Evolutionary conservation across 2,113 vertebrate species (phyloP).

Genomic region (Gallinago undulata): DNA sequence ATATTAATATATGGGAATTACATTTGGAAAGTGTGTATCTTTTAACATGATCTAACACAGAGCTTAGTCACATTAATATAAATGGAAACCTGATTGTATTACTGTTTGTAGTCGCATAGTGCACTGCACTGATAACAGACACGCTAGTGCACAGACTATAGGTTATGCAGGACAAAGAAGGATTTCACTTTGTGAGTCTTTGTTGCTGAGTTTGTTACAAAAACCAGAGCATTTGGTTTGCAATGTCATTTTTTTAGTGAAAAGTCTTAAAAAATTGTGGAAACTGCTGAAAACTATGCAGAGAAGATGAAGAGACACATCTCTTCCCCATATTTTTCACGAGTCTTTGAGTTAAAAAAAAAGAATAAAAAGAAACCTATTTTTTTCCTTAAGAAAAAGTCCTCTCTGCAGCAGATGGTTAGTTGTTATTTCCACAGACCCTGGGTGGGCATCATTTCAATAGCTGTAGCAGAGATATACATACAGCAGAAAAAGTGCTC

Average conservation of each 20-base stretch:
- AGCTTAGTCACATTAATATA: constrained; percentile 74
- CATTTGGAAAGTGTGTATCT: constrained; percentile 61
- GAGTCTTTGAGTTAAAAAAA: neutral
- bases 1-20: constrained; percentile 73
- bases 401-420: neutral
- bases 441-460: neutral
- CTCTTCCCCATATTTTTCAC: neutral
- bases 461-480: neutral
- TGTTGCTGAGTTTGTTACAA: neutral
- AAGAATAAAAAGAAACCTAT: neutral
- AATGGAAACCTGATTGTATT: constrained; percentile 69
- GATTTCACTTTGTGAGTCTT: constrained; percentile 33
- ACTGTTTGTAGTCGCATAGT: constrained; percentile 27
- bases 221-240: neutral
- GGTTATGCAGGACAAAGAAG: constrained; percentile 64
- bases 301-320: neutral
- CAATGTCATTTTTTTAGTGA: neutral
- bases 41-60: constrained; percentile 69
- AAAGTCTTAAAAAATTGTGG: neutral
- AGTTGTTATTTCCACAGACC: neutral
- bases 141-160: constrained; percentile 29
- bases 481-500: neutral
- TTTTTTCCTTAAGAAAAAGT: neutral
- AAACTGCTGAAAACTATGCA: neutral
- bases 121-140: constrained; percentile 45